These are phyloP conservation scores for Dynastes tityus DNA, from an alignment of 2,888 invertebrate genomes.

Conservation along the genomic window DNA sequence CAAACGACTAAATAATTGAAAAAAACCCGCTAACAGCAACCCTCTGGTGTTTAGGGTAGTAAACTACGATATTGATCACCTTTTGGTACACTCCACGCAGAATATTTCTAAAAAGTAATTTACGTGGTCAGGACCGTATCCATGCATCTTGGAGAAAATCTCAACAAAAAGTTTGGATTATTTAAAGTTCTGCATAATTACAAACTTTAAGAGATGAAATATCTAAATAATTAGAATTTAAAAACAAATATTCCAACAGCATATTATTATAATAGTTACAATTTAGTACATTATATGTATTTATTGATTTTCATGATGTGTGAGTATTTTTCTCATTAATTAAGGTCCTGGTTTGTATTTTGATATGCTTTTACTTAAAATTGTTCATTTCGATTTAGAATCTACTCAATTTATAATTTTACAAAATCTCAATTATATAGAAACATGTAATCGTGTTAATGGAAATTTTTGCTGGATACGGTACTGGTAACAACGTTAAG, in stretches of 20 bases:
- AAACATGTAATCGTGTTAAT: neutral
- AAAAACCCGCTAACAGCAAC: conserved; percentile 34
- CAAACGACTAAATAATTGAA: neutral
- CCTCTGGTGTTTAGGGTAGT: conserved; percentile 53
- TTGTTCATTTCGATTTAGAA: too few species aligned
- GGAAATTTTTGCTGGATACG: conserved; percentile 46
- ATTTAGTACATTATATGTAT: neutral
- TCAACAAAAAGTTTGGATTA: neutral
- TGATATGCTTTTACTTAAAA: too few species aligned
- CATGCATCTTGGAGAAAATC: neutral
- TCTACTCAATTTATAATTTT: too few species aligned
- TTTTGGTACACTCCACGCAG: conserved; percentile 56
- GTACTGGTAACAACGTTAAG: conserved; percentile 55
- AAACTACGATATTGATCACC: conserved; percentile 57
- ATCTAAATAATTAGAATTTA: neutral
- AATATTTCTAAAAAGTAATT: conserved; percentile 55
- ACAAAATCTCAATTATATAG: too few species aligned
- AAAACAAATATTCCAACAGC: neutral
- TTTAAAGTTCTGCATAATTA: neutral
- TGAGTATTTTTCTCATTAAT: too few species aligned
- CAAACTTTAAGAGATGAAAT: neutral
- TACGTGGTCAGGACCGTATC: conserved; percentile 47
- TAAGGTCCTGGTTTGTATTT: too few species aligned
- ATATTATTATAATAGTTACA: neutral
- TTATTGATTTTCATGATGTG: too few species aligned